A percentile compares a stretch with the other conserved stretches of the same genome.
Evolutionary conservation across 92 coral and sea anemone genomes (phyloP).

Genomic region (Metridium senile): DNA sequence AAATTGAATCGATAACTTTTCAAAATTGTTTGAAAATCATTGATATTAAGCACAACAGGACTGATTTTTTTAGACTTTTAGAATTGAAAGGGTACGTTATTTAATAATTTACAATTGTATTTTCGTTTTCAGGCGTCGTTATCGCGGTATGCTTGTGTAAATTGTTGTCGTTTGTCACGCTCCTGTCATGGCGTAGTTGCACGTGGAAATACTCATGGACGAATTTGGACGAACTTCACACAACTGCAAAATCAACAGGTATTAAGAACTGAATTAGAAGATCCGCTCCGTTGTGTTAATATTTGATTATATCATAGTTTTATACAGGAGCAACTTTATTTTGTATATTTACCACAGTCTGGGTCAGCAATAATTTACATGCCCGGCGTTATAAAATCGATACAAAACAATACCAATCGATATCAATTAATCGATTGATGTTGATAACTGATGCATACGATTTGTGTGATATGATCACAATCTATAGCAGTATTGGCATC

Average conservation of each 20-base stretch:
- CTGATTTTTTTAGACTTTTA: not conserved
- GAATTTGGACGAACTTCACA: slow-evolving; percentile 11
- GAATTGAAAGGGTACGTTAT: not conserved
- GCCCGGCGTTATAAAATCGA: too few species aligned
- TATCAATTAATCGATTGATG: too few species aligned
- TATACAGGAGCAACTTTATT: too few species aligned
- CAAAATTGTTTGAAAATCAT: slow-evolving; percentile 7
- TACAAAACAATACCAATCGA: too few species aligned
- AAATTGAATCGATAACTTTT: slow-evolving; percentile 23
- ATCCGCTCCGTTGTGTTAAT: too few species aligned
- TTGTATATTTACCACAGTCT: too few species aligned
- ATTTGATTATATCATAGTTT: too few species aligned
- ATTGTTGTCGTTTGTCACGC: slow-evolving; percentile 71
- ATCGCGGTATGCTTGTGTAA: slow-evolving; percentile 71
- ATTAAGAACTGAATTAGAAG: not conserved
- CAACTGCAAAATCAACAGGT: slow-evolving; percentile 48
- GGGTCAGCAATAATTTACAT: too few species aligned
- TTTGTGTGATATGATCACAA: too few species aligned
- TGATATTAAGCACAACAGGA: not conserved
- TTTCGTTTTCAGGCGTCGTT: slow-evolving; percentile 57
- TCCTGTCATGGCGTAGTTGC: slow-evolving; percentile 47
- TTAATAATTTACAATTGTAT: not conserved
- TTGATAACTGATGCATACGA: too few species aligned
- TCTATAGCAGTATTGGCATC: too few species aligned
- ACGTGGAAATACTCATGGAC: slow-evolving; percentile 55